Evolutionary conservation across 2,797 vertebrate genomes (phyloP), one percentile per base, ranked within the genome.

Genomic region (Florisuga fusca): DNA sequence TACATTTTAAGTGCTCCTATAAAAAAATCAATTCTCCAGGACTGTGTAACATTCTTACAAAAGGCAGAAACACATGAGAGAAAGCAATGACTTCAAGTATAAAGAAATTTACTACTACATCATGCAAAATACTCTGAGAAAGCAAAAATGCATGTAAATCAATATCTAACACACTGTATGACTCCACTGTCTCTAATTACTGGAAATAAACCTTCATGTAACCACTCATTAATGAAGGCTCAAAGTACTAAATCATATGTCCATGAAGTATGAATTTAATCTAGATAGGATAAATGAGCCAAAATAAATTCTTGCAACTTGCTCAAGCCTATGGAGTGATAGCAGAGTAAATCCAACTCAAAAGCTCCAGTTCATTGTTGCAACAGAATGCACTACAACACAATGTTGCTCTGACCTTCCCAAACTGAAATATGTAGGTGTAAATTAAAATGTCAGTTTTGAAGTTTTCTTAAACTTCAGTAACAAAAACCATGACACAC

Each of bases 181-280:
- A 21, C 68, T 62, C 21, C 41, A 46, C 57, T 58, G 64, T 22
- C 50, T 72, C 58, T 50, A 87, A 67, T 19, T 54, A 73, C 46
- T 61, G 26, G 50, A 89, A 89, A 91, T 62, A 85, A 93, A 54
- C 19, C 23, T 88, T 85, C 81, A 80, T 12, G n/a, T 55, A 91
- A 91, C 59, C n/a, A 54, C 43, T 73, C 57, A 71, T 50, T 89
- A 94, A 85, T 58, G 46, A 94, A 75, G 51, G 50, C 57, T 92
- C 64, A 36, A 83, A 83, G 64, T 61, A 92, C 48, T 71, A 89
- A 87, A 41, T 51, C 50, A 25, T n/a, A 54, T 50, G 63, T 43
- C 46, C 53, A 62, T 3, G 8, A 76, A 93, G 53, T 64, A 63
- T 78, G 84, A 89, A 91, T 75, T 88, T 58, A 86, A 93, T 54